phyloP scores from a whole-genome alignment of 2,797 vertebrate species.

The Sebastes flavidus region DNA sequence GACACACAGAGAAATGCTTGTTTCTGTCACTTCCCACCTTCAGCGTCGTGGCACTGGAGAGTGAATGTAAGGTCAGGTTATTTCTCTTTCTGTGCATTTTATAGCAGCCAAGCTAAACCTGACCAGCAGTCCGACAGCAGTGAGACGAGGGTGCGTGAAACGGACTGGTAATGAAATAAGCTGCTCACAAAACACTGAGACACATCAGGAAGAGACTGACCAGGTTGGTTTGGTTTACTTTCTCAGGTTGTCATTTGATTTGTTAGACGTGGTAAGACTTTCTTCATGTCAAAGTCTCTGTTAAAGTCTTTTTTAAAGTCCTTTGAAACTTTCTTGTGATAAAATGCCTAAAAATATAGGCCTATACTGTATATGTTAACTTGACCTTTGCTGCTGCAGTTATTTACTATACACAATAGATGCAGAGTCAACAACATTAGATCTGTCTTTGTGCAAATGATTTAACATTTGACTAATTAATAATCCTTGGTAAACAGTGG shows the following conservation, averaged over 20 bases:
- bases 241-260: background rate
- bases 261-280: background rate
- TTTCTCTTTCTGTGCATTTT: constrained; percentile 46
- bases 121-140: constrained; percentile 18
- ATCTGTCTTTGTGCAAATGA: background rate
- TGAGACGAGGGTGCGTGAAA: background rate
- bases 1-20: constrained; percentile 72
- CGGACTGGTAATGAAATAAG: background rate
- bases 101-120: constrained; percentile 17
- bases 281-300: background rate
- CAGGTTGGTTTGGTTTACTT: constrained; percentile 6
- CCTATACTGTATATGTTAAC: too few relatives aligned
- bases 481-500: background rate
- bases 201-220: background rate
- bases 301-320: background rate
- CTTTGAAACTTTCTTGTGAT: background rate
- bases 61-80: constrained; percentile 64
- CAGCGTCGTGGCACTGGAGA: constrained; percentile 58
- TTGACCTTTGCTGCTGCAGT: background rate
- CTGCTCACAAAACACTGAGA: background rate
- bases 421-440: background rate
- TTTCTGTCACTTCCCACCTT: constrained; percentile 73
- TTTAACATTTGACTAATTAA: background rate
- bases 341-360: background rate
- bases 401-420: background rate